Evolutionary conservation across 2,797 vertebrate species (phyloP).

Genomic region (Enteromius trimaculatus): DNA sequence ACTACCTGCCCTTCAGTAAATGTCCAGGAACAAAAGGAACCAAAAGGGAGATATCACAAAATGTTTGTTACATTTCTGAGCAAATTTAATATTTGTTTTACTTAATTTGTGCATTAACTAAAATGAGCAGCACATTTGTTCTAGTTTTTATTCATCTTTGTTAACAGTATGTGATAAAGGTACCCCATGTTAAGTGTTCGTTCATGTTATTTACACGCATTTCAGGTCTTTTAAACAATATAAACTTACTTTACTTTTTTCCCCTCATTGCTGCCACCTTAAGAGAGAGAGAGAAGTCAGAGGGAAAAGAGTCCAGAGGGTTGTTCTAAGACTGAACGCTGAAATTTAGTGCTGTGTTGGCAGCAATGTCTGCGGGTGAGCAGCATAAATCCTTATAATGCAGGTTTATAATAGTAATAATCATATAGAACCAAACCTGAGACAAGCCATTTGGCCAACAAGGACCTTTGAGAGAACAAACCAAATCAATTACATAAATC

Average conservation of each 20-base stretch:
- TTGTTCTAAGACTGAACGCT: conserved; percentile 22
- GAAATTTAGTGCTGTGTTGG: conserved; percentile 40
- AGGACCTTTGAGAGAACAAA: conserved; percentile 39
- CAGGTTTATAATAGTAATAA: conserved; percentile 55
- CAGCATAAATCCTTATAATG: conserved; percentile 50
- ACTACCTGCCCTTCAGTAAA: conserved; percentile 69
- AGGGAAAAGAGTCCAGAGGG: neutral
- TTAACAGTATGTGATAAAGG: neutral
- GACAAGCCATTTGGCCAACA: conserved; percentile 55
- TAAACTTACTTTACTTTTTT: neutral
- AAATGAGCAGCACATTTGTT: neutral
- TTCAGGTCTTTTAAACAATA: neutral
- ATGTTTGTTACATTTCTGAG: neutral
- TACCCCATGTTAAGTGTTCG: neutral
- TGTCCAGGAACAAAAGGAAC: conserved; percentile 59
- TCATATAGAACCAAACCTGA: conserved; percentile 44
- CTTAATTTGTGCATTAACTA: neutral
- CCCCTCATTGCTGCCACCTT: neutral
- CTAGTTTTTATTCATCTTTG: neutral
- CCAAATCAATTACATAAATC: conserved; percentile 53
- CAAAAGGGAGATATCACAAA: neutral
- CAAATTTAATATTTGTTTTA: neutral
- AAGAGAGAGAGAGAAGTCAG: too few relatives aligned
- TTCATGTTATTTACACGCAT: neutral
- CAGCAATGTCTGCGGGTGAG: conserved; percentile 35